Evolutionary conservation across 2,113 vertebrate genomes (phyloP), one percentile per base, ranked within the genome.

Genomic region (Cinclus cinclus): DNA sequence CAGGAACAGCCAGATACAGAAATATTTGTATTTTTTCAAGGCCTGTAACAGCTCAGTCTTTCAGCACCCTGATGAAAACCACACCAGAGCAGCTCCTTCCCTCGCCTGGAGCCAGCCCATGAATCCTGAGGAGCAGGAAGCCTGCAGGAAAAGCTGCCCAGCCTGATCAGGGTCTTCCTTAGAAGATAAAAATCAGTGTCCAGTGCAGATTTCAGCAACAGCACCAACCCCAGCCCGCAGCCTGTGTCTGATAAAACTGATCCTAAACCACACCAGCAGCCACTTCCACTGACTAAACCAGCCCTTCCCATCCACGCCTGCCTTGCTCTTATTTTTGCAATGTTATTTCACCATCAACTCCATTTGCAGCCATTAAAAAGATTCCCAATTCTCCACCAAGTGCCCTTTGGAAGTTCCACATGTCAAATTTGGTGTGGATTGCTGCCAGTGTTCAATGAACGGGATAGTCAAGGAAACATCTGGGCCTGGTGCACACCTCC

Each of bases 1-100:
- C 64, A 96, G 87, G 77, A 95, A 10, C 47, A 77, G 75, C 23
- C 41, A 94, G 87, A 92, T 91, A 94, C 1, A 74, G 78, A 91
- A 89, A 69, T 74, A 31, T n/a, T 47, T 17, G 44, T 16, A 9
- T 21, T 68, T 83, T 62, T 17, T 18, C 35, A 55, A 80, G 42
- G 85, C 86, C 47, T 70, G 24, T 41, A 31, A 23, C 33, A 78
- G 78, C n/a, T 73, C 67, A 59, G 74, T 5, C 74, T 44, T n/a
- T 30, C 30, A 24, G 55, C n/a, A 58, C 27, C 37, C 50, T 27
- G 52, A 44, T 62, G 90, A 35, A 90, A 82, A 53, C 17, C 79
- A 39, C 18, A 39, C 17, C 22, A 11, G 71, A 41, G 73, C 83
- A 53, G 13, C 58, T 62, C 70, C 64, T 25, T n/a, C 12, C 28